Evolutionary conservation across 64 coral and sea anemone species (phyloP).

Genomic region (Trachythela sp.): DNA sequence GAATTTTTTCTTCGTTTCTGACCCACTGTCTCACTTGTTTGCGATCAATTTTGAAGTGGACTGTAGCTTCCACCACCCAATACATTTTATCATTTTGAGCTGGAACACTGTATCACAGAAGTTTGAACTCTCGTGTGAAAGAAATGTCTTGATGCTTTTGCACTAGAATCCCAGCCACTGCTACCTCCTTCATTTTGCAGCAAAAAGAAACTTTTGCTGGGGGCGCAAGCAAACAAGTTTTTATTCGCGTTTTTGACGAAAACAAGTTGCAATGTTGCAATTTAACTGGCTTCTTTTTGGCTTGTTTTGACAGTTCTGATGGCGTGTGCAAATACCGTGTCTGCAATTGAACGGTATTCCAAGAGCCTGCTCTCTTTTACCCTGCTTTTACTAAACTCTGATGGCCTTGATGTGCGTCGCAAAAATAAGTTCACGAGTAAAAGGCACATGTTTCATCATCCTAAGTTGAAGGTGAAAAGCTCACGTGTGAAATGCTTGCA

Average conservation of each 20-base stretch:
- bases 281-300: not conserved
- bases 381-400: no score
- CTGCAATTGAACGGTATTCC: no score
- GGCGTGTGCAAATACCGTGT: no score
- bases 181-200: not conserved
- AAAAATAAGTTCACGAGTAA: slow-evolving; percentile 19
- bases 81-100: slow-evolving; percentile 19
- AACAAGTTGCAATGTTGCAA: not conserved
- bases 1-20: slow-evolving; percentile 39
- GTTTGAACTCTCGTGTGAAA: slow-evolving; percentile 27
- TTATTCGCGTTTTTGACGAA: not conserved
- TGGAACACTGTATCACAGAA: slow-evolving; percentile 27
- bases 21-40: slow-evolving; percentile 31
- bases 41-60: slow-evolving; percentile 30
- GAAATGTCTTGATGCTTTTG: slow-evolving; percentile 21
- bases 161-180: not conserved
- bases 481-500: not conserved
- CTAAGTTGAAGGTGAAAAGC: slow-evolving; percentile 19
- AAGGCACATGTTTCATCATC: slow-evolving; percentile 24
- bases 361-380: no score
- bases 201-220: no score
- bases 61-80: not conserved
- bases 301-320: not conserved
- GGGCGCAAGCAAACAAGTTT: no score
- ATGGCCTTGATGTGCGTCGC: not conserved